These are phyloP conservation scores for Sarcophilus harrisii DNA, from an alignment of 2,797 vertebrate species.

Conservation along the genomic window DNA sequence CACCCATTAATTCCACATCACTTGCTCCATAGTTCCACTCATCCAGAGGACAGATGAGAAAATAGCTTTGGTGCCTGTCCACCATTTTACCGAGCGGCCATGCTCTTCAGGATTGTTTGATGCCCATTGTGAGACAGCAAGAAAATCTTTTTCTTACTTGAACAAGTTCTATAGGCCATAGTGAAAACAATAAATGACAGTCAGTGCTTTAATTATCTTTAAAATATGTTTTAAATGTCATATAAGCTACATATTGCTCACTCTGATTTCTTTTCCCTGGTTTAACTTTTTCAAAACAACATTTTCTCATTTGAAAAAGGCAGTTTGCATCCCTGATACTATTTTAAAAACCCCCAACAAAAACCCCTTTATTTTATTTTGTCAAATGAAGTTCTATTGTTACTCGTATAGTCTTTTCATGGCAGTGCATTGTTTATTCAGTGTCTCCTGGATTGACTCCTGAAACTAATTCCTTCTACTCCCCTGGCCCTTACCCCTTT, in stretches of 20 bases:
- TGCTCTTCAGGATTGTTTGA: constrained; percentile 88
- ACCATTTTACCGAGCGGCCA: constrained; percentile 84
- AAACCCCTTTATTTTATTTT: constrained; percentile 72
- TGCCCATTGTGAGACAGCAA: constrained; percentile 84
- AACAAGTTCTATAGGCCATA: constrained; percentile 88
- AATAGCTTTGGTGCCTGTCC: constrained; percentile 88
- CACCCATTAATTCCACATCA: constrained; percentile 88
- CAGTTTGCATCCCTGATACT: constrained; percentile 97
- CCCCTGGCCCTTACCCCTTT: constrained; percentile 62
- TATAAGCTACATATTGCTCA: constrained; percentile 88
- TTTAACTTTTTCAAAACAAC: constrained; percentile 85
- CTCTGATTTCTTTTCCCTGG: constrained; percentile 89
- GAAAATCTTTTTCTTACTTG: constrained; percentile 77
- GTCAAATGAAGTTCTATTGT: constrained; percentile 80
- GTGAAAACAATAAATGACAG: constrained; percentile 89
- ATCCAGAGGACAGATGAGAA: constrained; percentile 87
- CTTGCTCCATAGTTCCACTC: constrained; percentile 90
- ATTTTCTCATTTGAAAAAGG: constrained; percentile 91
- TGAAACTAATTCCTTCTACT: constrained; percentile 75
- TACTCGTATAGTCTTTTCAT: constrained; percentile 74
- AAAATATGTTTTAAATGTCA: constrained; percentile 86
- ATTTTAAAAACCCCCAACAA: constrained; percentile 77
- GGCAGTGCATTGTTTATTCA: constrained; percentile 74
- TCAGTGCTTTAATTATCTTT: constrained; percentile 92
- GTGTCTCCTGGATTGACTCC: constrained; percentile 81